Evolutionary conservation across 2,888 invertebrate genomes (phyloP), one percentile per base, ranked within the genome.

Genomic region (Lasioglossum vierecki): DNA sequence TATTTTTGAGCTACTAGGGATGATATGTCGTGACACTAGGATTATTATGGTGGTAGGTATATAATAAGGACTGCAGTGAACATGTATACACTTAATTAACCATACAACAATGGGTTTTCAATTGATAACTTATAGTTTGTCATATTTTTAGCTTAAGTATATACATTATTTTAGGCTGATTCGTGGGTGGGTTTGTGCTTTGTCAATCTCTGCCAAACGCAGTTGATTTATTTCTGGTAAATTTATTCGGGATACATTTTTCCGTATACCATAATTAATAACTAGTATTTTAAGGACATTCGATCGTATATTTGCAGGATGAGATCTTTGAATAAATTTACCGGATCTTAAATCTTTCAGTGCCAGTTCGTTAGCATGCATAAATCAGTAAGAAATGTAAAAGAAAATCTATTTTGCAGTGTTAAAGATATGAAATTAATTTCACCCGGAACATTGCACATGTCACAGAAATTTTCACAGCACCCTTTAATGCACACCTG

Each of bases 381-480:
- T 44, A 81, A 57, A 57, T 73, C 83, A 85, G 76, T 84, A 87
- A 80, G 70, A 79, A 82, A 71, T 70, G 73, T 46, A 77, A 83
- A 39, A 83, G 35, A 68, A 79, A 79, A 30, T 30, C 60, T 82
- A 74, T 76, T 60, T 83, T 80, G 80, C 86, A 83, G 74, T 80
- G 76, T 84, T 84, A 88, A 73, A 79, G 76, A 87, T 89, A 82
- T 81, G 81, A 84, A 82, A 75, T 85, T 89, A 82, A 85, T 89
- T 88, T 89, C 86, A 89, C 89, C 89, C 80, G 88, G 68, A 83
- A 80, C 44, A 79, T 89, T 87, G 85, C 88, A 89, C 84, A 85
- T 87, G 87, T 87, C 85, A 89, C 81, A 83, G 89, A 89, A 88
- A 82, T 80, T 85, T 89, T 89, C 84, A 83, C 89, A 88, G 85